Evolutionary conservation across 2,797 vertebrate species (phyloP).

Genomic region (Telmatherina bonti): DNA sequence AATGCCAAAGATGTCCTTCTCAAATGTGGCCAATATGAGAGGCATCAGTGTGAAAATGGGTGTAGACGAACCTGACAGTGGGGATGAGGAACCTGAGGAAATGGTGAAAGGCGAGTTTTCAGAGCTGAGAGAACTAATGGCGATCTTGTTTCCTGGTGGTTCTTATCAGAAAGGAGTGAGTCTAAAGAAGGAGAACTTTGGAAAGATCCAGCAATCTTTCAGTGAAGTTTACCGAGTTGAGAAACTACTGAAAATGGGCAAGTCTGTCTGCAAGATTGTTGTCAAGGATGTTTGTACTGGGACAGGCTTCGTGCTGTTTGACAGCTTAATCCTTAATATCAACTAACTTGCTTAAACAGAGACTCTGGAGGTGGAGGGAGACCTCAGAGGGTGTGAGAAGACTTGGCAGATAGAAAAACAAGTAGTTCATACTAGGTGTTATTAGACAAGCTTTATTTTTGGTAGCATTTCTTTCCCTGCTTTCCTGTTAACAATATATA

Average conservation of each 20-base stretch:
- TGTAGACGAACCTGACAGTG: accelerated
- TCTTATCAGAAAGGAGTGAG: not conserved
- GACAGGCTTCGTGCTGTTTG: constrained; percentile 51
- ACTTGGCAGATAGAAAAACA: too few species aligned
- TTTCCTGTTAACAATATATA: too few species aligned
- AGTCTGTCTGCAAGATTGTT: constrained; percentile 36
- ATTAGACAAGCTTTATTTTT: too few species aligned
- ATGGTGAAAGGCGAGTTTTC: not conserved
- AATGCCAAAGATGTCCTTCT: accelerated
- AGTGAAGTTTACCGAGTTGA: constrained; percentile 34
- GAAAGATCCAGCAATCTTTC: constrained; percentile 35
- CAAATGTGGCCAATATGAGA: not conserved
- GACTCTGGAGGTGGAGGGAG: too few species aligned
- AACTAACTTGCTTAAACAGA: too few species aligned
- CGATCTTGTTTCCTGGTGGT: not conserved
- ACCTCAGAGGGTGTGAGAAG: too few species aligned
- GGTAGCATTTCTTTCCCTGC: too few species aligned
- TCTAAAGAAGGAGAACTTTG: constrained; percentile 19
- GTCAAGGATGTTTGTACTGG: accelerated
- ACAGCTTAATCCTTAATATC: constrained; percentile 30
- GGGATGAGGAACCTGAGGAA: accelerated
- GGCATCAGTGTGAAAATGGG: not conserved
- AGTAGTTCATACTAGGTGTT: too few species aligned
- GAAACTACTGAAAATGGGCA: not conserved
- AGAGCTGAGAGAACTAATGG: not conserved